Evolutionary conservation across 2,888 invertebrate species (phyloP).

Genomic region (Eupsilia transversa): DNA sequence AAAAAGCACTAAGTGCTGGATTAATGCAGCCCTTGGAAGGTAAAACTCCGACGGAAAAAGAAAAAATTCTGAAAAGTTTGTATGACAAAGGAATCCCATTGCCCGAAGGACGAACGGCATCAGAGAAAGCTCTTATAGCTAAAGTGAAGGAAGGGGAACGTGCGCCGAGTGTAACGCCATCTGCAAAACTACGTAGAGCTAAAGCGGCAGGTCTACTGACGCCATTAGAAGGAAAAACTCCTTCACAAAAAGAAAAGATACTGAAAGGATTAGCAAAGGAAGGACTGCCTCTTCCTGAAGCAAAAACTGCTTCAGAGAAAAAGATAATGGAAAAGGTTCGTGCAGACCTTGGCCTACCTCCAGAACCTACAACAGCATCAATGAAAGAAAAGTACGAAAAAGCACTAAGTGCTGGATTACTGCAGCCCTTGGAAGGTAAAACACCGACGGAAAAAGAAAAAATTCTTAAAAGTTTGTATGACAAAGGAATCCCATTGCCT

Average conservation of each 20-base stretch:
- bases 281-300: neutral
- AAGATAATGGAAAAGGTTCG: neutral
- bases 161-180: neutral
- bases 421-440: conserved; percentile 24
- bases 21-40: conserved; percentile 6
- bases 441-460: conserved; percentile 32
- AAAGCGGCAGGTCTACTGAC: neutral
- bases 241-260: conserved; percentile 11
- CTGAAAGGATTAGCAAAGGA: neutral
- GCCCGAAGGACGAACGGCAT: conserved; percentile 18
- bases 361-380: conserved; percentile 35
- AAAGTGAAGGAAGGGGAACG: neutral
- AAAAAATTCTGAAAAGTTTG: neutral
- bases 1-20: neutral
- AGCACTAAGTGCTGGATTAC: conserved; percentile 32
- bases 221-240: neutral
- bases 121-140: conserved; percentile 13
- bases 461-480: conserved; percentile 23
- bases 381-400: conserved; percentile 38
- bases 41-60: conserved; percentile 18
- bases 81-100: conserved; percentile 11
- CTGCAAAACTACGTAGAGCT: neutral
- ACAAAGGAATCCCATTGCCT: conserved; percentile 22
- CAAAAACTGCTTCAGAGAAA: neutral
- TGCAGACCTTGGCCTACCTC: conserved; percentile 37